Base-by-base conservation (phyloP, 2,797 vertebrate species). In the Myripristis murdjan region DNA sequence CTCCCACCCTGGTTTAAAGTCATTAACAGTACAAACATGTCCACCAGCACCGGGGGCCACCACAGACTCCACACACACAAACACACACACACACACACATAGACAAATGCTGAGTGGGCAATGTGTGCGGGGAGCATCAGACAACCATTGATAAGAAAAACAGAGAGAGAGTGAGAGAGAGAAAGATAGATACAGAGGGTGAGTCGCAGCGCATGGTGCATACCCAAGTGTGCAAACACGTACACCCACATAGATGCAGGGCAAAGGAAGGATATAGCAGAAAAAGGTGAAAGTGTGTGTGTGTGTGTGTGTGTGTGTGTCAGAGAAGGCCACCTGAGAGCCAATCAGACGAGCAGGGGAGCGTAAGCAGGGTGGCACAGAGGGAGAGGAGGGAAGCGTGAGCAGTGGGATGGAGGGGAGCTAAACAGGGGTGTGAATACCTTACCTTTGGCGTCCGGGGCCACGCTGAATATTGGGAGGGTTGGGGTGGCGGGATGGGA, bases 381-480 rank as follows among this genome's bases (percentile, higher is more conserved):
- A 73, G 85, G 77, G 69, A 79, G 63, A 88, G 69, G 57, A 61
- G 70, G 54, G 55, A 80, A 82, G 73, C 86, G 65, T 65, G 24
- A 72, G 55, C 60, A 75, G 48, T 51, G 59, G 64, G 63, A 77
- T 56, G 59, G 71, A 78, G 51, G 11, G n/a, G 18, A 77, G 44
- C 56, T 28, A 47, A 66, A 73, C 57, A 64, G 1, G 55, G 37
- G 67, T 63, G 81, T 77, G 61, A 64, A 71, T 54, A 24, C 55
- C 75, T 95, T 95, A 95, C 94, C 94, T 95, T 62, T 3, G 1
- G 70, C 54, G 15, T 92, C 87, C 67, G 12, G 39, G 51, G 18
- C 52, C 35, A 59, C 12, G 22, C 9, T 74, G 83, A 44, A 44
- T 84, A 73, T 66, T 76, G 85, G 82, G 80, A 75, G 82, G 86